phyloP scores from a whole-genome alignment of 2,888 invertebrate species.

The Odontomyia ornata region DNA sequence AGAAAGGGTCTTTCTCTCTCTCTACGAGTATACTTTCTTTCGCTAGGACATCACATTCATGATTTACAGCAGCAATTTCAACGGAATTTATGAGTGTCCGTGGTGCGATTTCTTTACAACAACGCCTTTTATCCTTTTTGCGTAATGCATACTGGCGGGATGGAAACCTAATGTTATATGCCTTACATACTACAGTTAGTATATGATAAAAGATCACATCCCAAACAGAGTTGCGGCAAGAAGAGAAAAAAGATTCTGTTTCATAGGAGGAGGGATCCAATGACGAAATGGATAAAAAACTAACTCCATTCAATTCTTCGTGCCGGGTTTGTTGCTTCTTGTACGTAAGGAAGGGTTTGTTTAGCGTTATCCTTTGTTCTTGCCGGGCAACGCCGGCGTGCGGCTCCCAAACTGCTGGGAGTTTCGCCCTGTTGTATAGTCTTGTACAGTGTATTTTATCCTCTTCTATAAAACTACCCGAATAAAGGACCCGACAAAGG shows the following conservation, averaged over 20 bases:
- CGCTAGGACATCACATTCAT: slow-evolving; percentile 43
- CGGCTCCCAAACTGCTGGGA: slow-evolving; percentile 13
- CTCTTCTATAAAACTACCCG: background rate
- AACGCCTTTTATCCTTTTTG: slow-evolving; percentile 34
- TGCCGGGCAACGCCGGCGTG: background rate
- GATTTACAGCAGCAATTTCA: slow-evolving; percentile 50
- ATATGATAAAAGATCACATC: slow-evolving; percentile 1
- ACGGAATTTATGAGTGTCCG: slow-evolving; percentile 48
- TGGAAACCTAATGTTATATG: too few species aligned
- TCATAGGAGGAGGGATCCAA: background rate
- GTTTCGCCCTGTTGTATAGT: slow-evolving; percentile 17
- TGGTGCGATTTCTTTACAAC: slow-evolving; percentile 41
- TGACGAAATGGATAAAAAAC: background rate
- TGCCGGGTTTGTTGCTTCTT: background rate
- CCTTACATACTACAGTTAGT: too few species aligned
- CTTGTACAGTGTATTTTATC: background rate
- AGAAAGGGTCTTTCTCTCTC: background rate
- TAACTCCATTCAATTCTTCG: background rate
- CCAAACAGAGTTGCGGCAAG: background rate
- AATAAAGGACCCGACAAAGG: background rate
- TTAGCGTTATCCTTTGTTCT: slow-evolving; percentile 28
- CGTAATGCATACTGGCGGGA: background rate
- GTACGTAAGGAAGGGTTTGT: slow-evolving; percentile 19
- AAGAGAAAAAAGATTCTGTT: too few species aligned
- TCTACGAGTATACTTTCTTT: background rate